Conservation (phyloP, 2,113 vertebrate genomes). For the Plecturocebus donacophilus region DNA sequence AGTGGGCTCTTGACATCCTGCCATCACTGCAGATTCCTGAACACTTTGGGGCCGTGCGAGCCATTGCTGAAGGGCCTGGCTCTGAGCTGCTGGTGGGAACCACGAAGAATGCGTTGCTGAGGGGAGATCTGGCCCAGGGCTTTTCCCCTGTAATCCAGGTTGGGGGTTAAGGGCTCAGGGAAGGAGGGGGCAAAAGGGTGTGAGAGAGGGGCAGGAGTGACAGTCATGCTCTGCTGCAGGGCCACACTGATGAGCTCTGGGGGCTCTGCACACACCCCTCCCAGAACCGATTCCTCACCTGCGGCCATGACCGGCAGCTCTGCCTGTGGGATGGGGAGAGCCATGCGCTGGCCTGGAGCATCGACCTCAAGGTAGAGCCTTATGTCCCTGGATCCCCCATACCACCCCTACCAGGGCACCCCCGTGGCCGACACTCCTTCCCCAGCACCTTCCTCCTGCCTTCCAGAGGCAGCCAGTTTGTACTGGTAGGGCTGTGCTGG, state of each 20-base stretch:
- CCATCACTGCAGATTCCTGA: constrained; percentile 88
- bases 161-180: background rate
- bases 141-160: constrained; percentile 94
- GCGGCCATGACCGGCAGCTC: constrained; percentile 92
- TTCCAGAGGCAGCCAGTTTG: background rate
- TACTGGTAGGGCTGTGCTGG: background rate
- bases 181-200: background rate
- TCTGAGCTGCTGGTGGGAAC: constrained; percentile 94
- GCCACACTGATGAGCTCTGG: constrained; percentile 95
- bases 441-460: background rate
- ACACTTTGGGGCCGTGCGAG: constrained; percentile 91
- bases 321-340: constrained; percentile 92
- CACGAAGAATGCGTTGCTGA: constrained; percentile 91
- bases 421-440: background rate
- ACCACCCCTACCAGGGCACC: background rate
- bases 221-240: constrained; percentile 78
- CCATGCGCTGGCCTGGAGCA: constrained; percentile 91
- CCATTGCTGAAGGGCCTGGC: constrained; percentile 88
- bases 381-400: background rate
- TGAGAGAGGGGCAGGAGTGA: background rate
- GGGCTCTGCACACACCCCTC: constrained; percentile 92
- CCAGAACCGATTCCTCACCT: constrained; percentile 91
- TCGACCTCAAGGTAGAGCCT: constrained; percentile 88
- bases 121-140: constrained; percentile 89
- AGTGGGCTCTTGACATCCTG: background rate